Percentiles rank a stretch among this genome's conserved stretches.
phyloP scores from a whole-genome alignment of 2,113 vertebrate genomes.

The Bubo scandiacus region DNA sequence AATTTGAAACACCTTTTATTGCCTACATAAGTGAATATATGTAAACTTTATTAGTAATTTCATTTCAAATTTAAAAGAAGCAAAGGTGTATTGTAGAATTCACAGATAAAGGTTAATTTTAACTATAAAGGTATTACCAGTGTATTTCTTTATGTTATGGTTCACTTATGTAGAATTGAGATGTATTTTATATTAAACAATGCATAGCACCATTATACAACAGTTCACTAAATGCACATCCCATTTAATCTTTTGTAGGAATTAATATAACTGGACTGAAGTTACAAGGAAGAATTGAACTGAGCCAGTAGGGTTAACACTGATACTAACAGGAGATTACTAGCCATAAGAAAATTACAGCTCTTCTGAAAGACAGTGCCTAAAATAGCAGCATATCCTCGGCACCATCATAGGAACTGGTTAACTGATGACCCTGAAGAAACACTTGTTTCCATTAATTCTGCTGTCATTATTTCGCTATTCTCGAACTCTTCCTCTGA shows the following conservation, averaged over 20 bases:
- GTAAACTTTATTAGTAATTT: constrained; percentile 65
- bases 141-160: constrained; percentile 59
- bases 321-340: constrained; percentile 41
- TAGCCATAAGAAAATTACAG: constrained; percentile 42
- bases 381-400: constrained; percentile 1
- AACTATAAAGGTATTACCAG: constrained; percentile 51
- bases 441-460: constrained; percentile 12
- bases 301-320: constrained; percentile 22
- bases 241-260: constrained; percentile 51
- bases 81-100: constrained; percentile 49
- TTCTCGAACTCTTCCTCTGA: constrained; percentile 39
- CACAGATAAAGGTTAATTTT: constrained; percentile 52
- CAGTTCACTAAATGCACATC: constrained; percentile 60
- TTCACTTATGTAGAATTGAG: constrained; percentile 54
- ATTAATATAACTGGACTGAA: constrained; percentile 57
- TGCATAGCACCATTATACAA: constrained; percentile 59
- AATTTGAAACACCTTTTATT: constrained; percentile 63
- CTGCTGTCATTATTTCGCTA: not conserved
- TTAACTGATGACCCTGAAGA: constrained; percentile 47
- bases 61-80: constrained; percentile 62
- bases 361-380: constrained; percentile 46
- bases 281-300: constrained; percentile 48
- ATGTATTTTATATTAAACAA: constrained; percentile 57
- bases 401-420: constrained; percentile 33
- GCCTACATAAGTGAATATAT: constrained; percentile 63